Conservation (phyloP, 2,888 invertebrate genomes). For the Agonopterix arenella region DNA sequence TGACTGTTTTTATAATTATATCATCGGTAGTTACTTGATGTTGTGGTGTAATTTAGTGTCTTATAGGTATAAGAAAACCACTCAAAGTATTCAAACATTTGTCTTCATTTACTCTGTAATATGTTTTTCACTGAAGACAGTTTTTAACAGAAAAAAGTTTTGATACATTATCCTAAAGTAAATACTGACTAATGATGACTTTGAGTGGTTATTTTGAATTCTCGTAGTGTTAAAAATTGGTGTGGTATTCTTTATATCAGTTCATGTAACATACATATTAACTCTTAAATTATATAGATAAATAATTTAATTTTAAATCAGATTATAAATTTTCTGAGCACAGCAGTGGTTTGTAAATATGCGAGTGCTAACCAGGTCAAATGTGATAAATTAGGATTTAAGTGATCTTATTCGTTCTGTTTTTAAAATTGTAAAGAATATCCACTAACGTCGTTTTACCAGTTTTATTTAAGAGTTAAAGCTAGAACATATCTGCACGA, state of each 20-base stretch:
- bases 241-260: slow-evolving; percentile 73
- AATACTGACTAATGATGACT: slow-evolving; percentile 23
- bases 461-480: slow-evolving; percentile 22
- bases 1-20: slow-evolving; percentile 77
- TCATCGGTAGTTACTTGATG: slow-evolving; percentile 76
- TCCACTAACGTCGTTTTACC: slow-evolving; percentile 16
- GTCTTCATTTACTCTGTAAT: no score
- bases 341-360: slow-evolving; percentile 55
- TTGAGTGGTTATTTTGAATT: slow-evolving; percentile 68
- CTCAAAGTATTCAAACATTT: slow-evolving; percentile 34
- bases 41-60: slow-evolving; percentile 78
- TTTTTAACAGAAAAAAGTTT: no score
- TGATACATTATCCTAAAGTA: no score
- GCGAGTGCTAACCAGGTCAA: slow-evolving; percentile 66
- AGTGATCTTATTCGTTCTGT: slow-evolving; percentile 38
- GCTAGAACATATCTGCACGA: slow-evolving; percentile 26
- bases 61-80: slow-evolving; percentile 66
- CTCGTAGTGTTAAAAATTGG: slow-evolving; percentile 68
- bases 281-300: slow-evolving; percentile 34
- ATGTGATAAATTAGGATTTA: slow-evolving; percentile 72
- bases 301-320: slow-evolving; percentile 55
- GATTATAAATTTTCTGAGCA: slow-evolving; percentile 57
- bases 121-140: no score
- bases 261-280: slow-evolving; percentile 61
- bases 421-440: slow-evolving; percentile 17